Evolutionary conservation across 2,113 vertebrate species (phyloP).

Genomic region (Pipa parva): DNA sequence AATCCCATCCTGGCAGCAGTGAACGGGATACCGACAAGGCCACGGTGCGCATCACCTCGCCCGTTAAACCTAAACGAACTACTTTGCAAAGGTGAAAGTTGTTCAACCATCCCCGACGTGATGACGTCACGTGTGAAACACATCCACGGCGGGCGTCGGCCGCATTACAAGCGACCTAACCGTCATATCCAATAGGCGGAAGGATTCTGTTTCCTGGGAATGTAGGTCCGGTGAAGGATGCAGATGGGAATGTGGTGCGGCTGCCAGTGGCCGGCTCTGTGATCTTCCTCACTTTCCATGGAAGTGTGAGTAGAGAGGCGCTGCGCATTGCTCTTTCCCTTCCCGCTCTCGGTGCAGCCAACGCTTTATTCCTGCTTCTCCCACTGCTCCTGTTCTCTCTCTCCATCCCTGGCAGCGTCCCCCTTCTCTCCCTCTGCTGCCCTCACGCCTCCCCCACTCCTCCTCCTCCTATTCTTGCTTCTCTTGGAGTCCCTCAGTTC

Average conservation of each 20-base stretch:
- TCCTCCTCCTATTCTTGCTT: not conserved
- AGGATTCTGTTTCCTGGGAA: constrained; percentile 10
- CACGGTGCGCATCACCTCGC: not conserved
- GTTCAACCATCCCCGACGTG: not conserved
- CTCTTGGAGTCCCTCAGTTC: not conserved
- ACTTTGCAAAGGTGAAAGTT: not conserved
- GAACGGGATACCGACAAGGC: not conserved
- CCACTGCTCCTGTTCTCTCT: not conserved
- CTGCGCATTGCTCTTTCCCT: not conserved
- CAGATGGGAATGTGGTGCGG: constrained; percentile 33
- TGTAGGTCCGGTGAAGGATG: constrained; percentile 33
- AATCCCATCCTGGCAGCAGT: too few relatives aligned
- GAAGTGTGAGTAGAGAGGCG: constrained; percentile 15
- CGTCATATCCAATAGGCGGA: constrained; percentile 7
- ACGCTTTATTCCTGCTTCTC: not conserved
- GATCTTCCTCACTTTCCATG: not conserved
- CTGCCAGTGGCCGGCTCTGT: constrained; percentile 14
- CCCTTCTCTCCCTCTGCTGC: not conserved
- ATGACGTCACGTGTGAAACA: constrained; percentile 9
- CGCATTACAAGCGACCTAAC: constrained; percentile 3
- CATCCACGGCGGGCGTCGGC: constrained; percentile 13
- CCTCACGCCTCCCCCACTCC: not conserved
- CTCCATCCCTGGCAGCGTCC: not conserved
- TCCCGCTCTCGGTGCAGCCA: not conserved
- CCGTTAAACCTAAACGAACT: not conserved